Evolutionary conservation across 2,888 invertebrate genomes (phyloP), one percentile per base, ranked within the genome.

Genomic region (Tuberolachnus salignus): DNA sequence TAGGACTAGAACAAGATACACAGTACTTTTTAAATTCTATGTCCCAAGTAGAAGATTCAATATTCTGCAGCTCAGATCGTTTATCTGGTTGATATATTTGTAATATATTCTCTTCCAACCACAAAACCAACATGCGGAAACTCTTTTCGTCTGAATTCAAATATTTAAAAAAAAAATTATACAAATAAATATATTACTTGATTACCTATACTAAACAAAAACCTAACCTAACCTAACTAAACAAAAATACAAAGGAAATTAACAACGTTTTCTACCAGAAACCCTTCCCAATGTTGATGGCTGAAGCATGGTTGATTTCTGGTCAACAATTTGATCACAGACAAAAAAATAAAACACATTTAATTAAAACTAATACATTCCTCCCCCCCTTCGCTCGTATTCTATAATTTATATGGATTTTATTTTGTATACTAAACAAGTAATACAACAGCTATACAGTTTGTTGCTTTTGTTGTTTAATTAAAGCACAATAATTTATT

Each of bases 31-130:
- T 86, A 84, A 92, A 95, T 0, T 89, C 88, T 81, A 89, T 87
- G 55, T 88, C 87, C 97, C 97, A 97, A 70, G 88, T 86, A 3
- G 86, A 83, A 14, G 90, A 89, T 51, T 88, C 87, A 1, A 92
- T 88, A 82, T 92, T 89, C 61, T 94, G 88, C n/a, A 98, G 85
- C 0, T 87, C 88, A 82, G 89, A 90, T 14, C 95, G 88, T 82
- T 94, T 93, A 84, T 95, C 93, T 80, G 94, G 92, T 84, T 91
- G 91, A 83, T 94, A 95, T 82, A 92, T 91, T 14, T 96, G 90
- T 82, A 98, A 95, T 86, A 94, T 95, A 85, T 95, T 95, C 84
- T 95, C 94, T 86, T 98, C 98, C 75, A 98, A 85, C 98, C 97
- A 98, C 1, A 93, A 86, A 26, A 97, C 89, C 34, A 95, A 88